phyloP scores from a whole-genome alignment of 2,888 invertebrate genomes.

The Arctia plantaginis region DNA sequence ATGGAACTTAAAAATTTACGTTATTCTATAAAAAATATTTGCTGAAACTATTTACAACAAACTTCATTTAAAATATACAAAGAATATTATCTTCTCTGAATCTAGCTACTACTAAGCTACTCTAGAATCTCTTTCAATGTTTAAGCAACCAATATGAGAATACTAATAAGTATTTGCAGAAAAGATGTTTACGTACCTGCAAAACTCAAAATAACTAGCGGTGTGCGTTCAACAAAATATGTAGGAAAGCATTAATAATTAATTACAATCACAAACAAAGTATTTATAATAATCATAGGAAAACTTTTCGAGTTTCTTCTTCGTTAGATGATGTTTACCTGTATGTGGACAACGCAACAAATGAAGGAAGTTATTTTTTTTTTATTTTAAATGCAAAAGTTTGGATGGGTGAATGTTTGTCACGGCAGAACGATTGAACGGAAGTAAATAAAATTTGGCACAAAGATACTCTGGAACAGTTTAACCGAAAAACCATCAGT shows the following conservation, averaged over 20 bases:
- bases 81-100: background rate
- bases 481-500: no score
- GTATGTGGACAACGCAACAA: background rate
- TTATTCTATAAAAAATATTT: conserved; percentile 21
- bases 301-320: background rate
- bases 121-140: background rate
- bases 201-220: background rate
- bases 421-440: background rate
- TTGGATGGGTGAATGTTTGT: background rate
- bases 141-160: background rate
- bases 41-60: conserved; percentile 15
- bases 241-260: background rate
- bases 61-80: conserved; percentile 2
- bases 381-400: no score
- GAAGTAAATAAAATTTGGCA: background rate
- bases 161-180: no score
- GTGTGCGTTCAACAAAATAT: background rate
- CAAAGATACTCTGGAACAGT: background rate
- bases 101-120: no score
- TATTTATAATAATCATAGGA: background rate
- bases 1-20: conserved; percentile 35
- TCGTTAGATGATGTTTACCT: background rate
- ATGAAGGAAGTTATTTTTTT: background rate
- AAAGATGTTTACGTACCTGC: no score
- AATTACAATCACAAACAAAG: no score